A percentile compares a stretch with the other conserved stretches of the same genome.
These are phyloP conservation scores for Phymanthus crucifer DNA, from an alignment of 92 coral and sea anemone species.

Conservation along the genomic window DNA sequence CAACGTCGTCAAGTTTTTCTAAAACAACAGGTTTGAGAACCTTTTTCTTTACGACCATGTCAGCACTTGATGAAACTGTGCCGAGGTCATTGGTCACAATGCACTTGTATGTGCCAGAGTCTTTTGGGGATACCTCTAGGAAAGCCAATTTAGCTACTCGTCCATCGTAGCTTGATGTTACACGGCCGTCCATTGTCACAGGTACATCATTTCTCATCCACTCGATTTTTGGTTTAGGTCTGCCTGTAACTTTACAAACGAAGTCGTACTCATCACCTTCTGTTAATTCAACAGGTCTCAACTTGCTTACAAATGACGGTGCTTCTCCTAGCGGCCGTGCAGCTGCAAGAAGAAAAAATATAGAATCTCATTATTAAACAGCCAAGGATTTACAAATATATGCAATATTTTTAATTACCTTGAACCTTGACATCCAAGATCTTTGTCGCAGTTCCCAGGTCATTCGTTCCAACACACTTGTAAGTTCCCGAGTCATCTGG, in stretches of 20 bases:
- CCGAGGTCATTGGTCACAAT: conserved; percentile 67
- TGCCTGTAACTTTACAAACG: conserved; percentile 60
- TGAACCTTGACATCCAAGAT: conserved; percentile 77
- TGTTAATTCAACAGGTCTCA: conserved; percentile 66
- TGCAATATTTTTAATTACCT: conserved; percentile 48
- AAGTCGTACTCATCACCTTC: conserved; percentile 74
- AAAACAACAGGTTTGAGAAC: conserved; percentile 76
- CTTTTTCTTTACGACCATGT: conserved; percentile 44
- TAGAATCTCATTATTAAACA: background rate
- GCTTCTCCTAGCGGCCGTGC: conserved; percentile 46
- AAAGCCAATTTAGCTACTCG: conserved; percentile 60
- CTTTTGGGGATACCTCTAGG: conserved; percentile 69
- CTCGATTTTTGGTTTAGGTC: conserved; percentile 56
- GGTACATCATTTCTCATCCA: conserved; percentile 80
- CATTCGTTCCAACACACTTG: conserved; percentile 88
- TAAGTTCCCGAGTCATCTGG: conserved; percentile 82
- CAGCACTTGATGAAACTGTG: conserved; percentile 63
- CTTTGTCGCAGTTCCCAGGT: conserved; percentile 75
- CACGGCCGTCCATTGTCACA: conserved; percentile 42
- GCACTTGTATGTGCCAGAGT: conserved; percentile 81
- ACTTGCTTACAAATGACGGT: conserved; percentile 65
- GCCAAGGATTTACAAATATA: no score
- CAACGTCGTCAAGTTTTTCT: conserved; percentile 70
- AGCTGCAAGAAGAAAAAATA: conserved; percentile 1
- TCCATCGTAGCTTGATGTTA: conserved; percentile 53